Base-by-base conservation (phyloP, 2,797 vertebrate species). In the Acomys russatus region DNA sequence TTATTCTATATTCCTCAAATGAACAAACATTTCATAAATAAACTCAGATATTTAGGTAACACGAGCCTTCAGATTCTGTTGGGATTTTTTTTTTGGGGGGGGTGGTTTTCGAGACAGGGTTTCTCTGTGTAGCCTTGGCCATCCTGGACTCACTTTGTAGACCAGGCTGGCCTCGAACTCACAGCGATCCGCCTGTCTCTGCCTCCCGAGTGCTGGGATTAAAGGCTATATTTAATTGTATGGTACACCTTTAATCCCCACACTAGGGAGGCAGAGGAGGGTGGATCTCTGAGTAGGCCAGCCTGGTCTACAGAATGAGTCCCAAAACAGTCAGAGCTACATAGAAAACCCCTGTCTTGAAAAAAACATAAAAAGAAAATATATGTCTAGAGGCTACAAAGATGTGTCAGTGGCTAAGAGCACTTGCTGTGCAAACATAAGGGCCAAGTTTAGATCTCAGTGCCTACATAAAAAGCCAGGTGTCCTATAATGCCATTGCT, bases 31-130 rank as follows among this genome's bases (percentile, higher is more conserved):
- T 18, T 90, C 15, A 6, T 88, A 68, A 92, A 90, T 33, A 71
- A 83, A 95, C 68, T 96, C 77, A 66, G 77, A 73, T 77, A 82
- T 30, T 90, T 90, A 92, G 94, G 8, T 85, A 68, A 91, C 63
- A 12, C 0, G 23, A 22, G 1, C 83, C 18, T 94, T 61, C 22
- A 22, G 23, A 33, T 83, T 94, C 54, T 68, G 1, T 12, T 90
- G 30, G 9, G 25, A 73, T n/a, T n/a, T n/a, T n/a, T n/a, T n/a
- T n/a, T n/a, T n/a, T n/a, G n/a, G n/a, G n/a, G n/a, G n/a, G n/a
- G n/a, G n/a, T n/a, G n/a, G n/a, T n/a, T n/a, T n/a, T n/a, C n/a
- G n/a, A n/a, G n/a, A n/a, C n/a, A n/a, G n/a, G n/a, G n/a, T n/a
- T n/a, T n/a, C n/a, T n/a, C n/a, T n/a, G n/a, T n/a, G n/a, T n/a